Evolutionary conservation across 2,888 invertebrate species (phyloP), one percentile per base, ranked within the genome.

Genomic region (Neoitamus cyanurus): DNA sequence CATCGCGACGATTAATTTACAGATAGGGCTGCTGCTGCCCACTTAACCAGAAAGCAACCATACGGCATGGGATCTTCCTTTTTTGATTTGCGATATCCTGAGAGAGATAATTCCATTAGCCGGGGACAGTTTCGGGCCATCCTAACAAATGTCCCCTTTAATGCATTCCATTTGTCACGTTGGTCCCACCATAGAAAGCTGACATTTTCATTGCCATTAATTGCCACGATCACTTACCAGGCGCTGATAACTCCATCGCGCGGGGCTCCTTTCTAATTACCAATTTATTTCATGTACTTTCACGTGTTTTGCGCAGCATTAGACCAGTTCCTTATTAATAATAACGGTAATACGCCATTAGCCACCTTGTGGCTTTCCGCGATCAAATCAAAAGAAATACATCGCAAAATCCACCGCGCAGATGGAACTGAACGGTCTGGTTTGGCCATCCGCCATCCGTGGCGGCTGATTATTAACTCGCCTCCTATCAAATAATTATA

Each of bases 401-500:
- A 15, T 15, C 58, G 15, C 25, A 58, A 58, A 58, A 20, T 25
- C 58, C 25, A 58, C 58, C 70, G 15, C n/a, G 31, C 31, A 70
- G 70, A 70, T 70, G 70, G n/a, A 70, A 70, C 30, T 70, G n/a
- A 70, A 58, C 15, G 20, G n/a, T 15, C 58, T 58, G 58, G 58
- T 58, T 58, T 58, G 58, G 58, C 25, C 58, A 58, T 58, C 58
- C 58, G 58, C 58, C 58, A 58, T 20, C 30, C 70, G 9, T 70
- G 28, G 70, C 31, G 70, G 31, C 15, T 58, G 58, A 70, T 70
- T 70, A 70, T 70, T 70, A 70, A 31, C 58, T 70, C 13, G 31
- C 15, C 58, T 58, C 58, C 31, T 70, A 70, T 70, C 70, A 70
- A 70, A 70, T 70, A 31, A 70, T 70, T 70, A 70, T 70, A 31